These are phyloP conservation scores for Tangara arthus DNA, from an alignment of 2,797 vertebrate species.

Conservation along the genomic window DNA sequence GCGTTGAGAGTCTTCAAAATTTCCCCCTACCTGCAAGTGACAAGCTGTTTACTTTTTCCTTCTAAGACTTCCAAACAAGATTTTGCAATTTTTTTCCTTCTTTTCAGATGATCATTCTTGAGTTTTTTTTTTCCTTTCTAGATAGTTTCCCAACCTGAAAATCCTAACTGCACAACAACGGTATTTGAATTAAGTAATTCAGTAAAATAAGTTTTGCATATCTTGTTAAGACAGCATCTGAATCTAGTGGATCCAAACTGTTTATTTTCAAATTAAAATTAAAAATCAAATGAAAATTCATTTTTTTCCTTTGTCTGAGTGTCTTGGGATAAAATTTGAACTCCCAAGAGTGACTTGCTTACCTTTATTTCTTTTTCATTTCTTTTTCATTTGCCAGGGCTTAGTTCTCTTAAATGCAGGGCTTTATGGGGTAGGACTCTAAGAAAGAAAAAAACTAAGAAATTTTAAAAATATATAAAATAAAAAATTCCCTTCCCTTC, in stretches of 20 bases:
- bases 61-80: background rate
- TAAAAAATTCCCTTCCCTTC: too few species aligned
- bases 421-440: background rate
- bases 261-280: background rate
- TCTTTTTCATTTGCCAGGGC: background rate
- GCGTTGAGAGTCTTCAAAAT: background rate
- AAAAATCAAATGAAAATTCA: fast-evolving
- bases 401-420: background rate
- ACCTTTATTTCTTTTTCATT: background rate
- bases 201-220: background rate
- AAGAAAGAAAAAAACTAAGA: background rate
- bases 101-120: background rate
- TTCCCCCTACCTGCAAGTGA: background rate
- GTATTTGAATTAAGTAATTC: background rate
- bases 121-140: background rate
- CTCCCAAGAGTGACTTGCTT: background rate
- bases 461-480: background rate
- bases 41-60: background rate
- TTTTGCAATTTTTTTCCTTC: background rate
- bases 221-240: background rate
- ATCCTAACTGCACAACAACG: background rate
- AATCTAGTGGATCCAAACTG: background rate
- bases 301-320: background rate
- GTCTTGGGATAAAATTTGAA: background rate
- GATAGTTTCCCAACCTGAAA: background rate